phyloP scores from a whole-genome alignment of 2,113 vertebrate genomes.

The Donacobius atricapilla region DNA sequence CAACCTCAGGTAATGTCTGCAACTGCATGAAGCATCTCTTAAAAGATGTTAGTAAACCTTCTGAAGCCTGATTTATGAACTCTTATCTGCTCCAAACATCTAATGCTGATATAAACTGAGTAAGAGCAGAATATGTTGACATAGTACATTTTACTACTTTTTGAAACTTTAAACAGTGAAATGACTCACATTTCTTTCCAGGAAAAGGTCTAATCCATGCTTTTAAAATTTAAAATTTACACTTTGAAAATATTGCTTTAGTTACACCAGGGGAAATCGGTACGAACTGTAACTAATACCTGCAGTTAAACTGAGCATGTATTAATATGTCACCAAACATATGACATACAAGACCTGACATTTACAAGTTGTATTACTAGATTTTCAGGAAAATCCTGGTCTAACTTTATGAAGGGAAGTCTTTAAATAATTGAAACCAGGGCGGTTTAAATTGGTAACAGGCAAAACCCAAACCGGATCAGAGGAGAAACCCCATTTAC shows the following conservation, averaged over 20 bases:
- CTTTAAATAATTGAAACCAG: constrained; percentile 26
- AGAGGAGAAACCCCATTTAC: neutral
- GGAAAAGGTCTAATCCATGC: neutral
- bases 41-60: neutral
- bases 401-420: constrained; percentile 12
- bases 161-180: neutral
- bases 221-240: neutral
- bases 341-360: neutral
- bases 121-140: neutral
- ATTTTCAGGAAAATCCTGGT: constrained; percentile 27
- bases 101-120: neutral
- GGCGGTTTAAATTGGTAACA: constrained; percentile 15
- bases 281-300: neutral
- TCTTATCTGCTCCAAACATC: neutral
- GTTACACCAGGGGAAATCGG: neutral
- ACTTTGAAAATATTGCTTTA: neutral
- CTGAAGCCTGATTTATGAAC: neutral
- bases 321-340: neutral
- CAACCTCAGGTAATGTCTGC: constrained; percentile 4
- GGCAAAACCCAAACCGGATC: neutral
- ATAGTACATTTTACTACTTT: neutral
- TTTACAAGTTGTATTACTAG: neutral
- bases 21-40: neutral
- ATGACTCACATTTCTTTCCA: neutral
- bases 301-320: neutral